A percentile compares a stretch with the other conserved stretches of the same genome.
phyloP scores from a whole-genome alignment of 2,113 vertebrate species.

The Limnothrissa miodon region DNA sequence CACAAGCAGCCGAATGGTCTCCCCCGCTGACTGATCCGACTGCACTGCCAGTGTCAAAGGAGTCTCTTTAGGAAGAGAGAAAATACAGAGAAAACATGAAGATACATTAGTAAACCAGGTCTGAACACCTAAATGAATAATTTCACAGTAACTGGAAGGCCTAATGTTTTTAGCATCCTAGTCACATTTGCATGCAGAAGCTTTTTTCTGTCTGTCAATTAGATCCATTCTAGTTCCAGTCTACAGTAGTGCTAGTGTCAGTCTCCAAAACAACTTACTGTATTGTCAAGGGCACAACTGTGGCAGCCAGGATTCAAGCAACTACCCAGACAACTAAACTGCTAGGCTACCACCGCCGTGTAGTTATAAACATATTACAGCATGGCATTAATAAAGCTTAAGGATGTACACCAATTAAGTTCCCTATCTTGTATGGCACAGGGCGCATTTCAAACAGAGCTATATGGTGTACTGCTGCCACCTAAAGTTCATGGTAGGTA shows the following conservation, averaged over 20 bases:
- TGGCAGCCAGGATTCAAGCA: too few species aligned
- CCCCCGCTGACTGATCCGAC: slow-evolving; percentile 80
- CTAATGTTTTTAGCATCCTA: not conserved
- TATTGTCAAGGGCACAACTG: too few species aligned
- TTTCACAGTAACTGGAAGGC: not conserved
- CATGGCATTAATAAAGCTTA: not conserved
- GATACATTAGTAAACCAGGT: not conserved
- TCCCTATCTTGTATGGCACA: not conserved
- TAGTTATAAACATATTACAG: not conserved
- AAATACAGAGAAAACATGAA: not conserved
- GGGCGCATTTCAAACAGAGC: not conserved
- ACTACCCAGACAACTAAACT: too few species aligned
- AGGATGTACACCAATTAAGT: not conserved
- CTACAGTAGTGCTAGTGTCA: too few species aligned
- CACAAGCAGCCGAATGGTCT: slow-evolving; percentile 84
- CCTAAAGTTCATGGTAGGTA: slow-evolving; percentile 38
- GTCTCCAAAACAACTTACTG: too few species aligned
- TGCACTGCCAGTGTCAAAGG: slow-evolving; percentile 86
- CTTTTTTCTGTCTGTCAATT: too few species aligned
- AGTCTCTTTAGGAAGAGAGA: slow-evolving; percentile 72
- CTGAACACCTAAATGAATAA: not conserved
- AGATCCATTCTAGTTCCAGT: too few species aligned
- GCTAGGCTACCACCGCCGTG: too few species aligned
- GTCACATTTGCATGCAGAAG: too few species aligned
- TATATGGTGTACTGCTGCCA: slow-evolving; percentile 52